Evolutionary conservation across 2,797 vertebrate genomes (phyloP), one percentile per base, ranked within the genome.

Genomic region (Myripristis murdjan): DNA sequence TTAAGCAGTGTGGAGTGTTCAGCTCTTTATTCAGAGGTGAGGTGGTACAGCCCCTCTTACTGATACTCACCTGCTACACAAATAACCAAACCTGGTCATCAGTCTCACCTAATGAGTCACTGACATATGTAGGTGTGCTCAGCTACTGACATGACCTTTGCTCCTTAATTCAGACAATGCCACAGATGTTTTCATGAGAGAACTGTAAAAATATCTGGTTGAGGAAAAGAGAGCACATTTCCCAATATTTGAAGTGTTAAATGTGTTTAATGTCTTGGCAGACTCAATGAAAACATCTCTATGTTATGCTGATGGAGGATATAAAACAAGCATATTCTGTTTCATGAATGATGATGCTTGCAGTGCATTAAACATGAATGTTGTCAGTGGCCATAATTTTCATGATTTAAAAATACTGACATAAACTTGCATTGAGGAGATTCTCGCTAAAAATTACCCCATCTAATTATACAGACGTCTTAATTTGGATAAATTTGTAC

Each of bases 71-170:
- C 53, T 54, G 41, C 12, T 71, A 2, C 33, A 15, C 8, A 71
- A 75, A 83, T 68, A 22, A 35, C 2, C 6, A 6, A 6, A 9
- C 5, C 23, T 23, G 2, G 1, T 65, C 41, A 81, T 64, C 4
- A 68, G 24, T 75, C 68, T 70, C 37, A 58, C 31, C n/a, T 20
- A 59, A 31, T 64, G 22, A 57, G 46, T 56, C 41, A 52, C 26
- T 48, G 44, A 54, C 48, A 63, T 24, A 41, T 28, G 60, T 61
- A 85, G 56, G 75, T 62, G 74, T 57, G 39, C 26, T 56, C 63
- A 44, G 37, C 72, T 52, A 37, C 41, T 70, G 61, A 46, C 44
- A 65, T 18, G 70, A 73, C 68, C 70, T 73, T 76, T 59, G 53
- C 33, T 60, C 72, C 47, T 2, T n/a, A 48, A 26, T 18, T 61